Evolutionary conservation across 2,113 vertebrate genomes (phyloP).

Genomic region (Herpetotheres cachinnans): DNA sequence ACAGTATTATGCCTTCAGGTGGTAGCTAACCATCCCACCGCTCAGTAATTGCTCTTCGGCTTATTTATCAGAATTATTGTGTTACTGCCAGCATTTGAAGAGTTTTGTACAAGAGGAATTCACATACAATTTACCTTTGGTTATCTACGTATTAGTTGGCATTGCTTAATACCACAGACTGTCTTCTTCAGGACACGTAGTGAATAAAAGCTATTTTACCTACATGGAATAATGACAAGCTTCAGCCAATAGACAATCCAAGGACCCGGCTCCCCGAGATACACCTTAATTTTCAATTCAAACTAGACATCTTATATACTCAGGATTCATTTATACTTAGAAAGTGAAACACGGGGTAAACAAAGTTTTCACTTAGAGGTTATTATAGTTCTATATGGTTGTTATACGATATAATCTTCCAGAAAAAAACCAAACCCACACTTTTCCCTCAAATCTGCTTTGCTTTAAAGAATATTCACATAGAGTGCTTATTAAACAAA

Average conservation of each 20-base stretch:
- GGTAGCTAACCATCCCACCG: background rate
- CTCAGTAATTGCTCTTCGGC: background rate
- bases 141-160: background rate
- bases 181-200: background rate
- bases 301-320: background rate
- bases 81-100: background rate
- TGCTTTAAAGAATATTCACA: background rate
- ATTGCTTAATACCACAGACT: background rate
- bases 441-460: background rate
- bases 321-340: background rate
- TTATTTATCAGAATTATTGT: background rate
- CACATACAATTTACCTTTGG: background rate
- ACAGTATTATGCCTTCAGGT: background rate
- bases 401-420: background rate
- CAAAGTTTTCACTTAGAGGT: background rate
- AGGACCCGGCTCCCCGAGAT: background rate
- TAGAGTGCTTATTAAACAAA: background rate
- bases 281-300: background rate
- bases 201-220: background rate
- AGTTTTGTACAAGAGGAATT: background rate
- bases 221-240: background rate
- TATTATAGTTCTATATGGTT: background rate
- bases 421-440: rapidly evolving
- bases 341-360: background rate
- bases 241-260: background rate